Evolutionary conservation across 2,113 vertebrate species (phyloP).

Genomic region (Polypterus bichir): DNA sequence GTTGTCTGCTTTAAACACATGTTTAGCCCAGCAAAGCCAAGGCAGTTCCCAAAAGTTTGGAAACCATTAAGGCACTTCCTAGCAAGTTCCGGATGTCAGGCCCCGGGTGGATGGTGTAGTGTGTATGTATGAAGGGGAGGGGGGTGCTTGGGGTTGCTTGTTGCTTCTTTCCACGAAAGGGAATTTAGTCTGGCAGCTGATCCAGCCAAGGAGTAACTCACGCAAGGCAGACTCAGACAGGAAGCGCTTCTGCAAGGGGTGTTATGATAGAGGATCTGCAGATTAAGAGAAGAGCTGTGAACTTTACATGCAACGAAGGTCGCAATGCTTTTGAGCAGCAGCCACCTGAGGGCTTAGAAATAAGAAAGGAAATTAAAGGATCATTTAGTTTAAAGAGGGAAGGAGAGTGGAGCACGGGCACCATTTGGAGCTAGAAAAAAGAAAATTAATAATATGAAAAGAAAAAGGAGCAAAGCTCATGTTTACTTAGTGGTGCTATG

Average conservation of each 20-base stretch:
- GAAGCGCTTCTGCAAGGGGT: slow-evolving; percentile 59
- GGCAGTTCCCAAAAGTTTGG: slow-evolving; percentile 84
- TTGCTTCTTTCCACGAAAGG: slow-evolving; percentile 39
- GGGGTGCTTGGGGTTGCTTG: slow-evolving; percentile 19
- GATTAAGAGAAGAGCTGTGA: slow-evolving; percentile 66
- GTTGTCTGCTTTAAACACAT: slow-evolving; percentile 79
- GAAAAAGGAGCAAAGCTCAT: slow-evolving; percentile 12
- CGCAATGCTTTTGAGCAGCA: slow-evolving; percentile 28
- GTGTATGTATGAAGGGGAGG: slow-evolving; percentile 22
- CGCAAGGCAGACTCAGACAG: slow-evolving; percentile 61
- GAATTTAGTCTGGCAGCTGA: slow-evolving; percentile 55
- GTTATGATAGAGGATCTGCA: slow-evolving; percentile 73
- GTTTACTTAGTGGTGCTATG: background rate
- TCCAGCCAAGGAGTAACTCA: slow-evolving; percentile 41
- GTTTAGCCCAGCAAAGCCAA: slow-evolving; percentile 63
- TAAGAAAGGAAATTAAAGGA: slow-evolving; percentile 89
- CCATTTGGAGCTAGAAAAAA: slow-evolving; percentile 22
- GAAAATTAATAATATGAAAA: slow-evolving; percentile 17
- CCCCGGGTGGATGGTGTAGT: slow-evolving; percentile 48
- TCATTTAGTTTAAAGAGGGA: slow-evolving; percentile 66
- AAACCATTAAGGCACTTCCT: slow-evolving; percentile 95
- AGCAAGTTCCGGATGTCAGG: slow-evolving; percentile 84
- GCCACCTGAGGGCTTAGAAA: slow-evolving; percentile 63
- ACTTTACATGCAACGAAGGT: slow-evolving; percentile 55
- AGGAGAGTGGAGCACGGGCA: slow-evolving; percentile 28